phyloP scores from a whole-genome alignment of 2,888 invertebrate genomes.

The Ennomos quercinarius region DNA sequence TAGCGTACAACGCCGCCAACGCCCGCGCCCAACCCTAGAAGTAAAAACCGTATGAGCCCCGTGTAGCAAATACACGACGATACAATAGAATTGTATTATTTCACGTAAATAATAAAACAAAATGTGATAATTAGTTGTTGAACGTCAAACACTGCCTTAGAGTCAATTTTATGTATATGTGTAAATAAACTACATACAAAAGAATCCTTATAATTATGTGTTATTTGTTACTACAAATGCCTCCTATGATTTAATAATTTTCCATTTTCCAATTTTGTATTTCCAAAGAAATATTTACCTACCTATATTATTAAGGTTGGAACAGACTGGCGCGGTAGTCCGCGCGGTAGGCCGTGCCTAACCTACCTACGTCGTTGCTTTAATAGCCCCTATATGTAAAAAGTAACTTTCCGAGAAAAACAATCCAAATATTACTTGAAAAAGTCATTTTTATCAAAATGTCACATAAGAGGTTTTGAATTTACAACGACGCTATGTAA shows the following conservation, averaged over 20 bases:
- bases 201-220: slow-evolving; percentile 10
- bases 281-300: not conserved
- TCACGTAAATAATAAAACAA: slow-evolving; percentile 39
- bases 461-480: too few relatives aligned
- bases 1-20: slow-evolving; percentile 59
- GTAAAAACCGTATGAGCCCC: slow-evolving; percentile 41
- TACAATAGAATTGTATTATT: slow-evolving; percentile 34
- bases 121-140: slow-evolving; percentile 49
- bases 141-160: slow-evolving; percentile 38
- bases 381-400: too few relatives aligned
- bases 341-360: too few relatives aligned
- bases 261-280: too few relatives aligned
- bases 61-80: slow-evolving; percentile 33
- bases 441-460: too few relatives aligned
- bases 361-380: too few relatives aligned
- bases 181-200: slow-evolving; percentile 44
- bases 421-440: too few relatives aligned
- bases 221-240: slow-evolving; percentile 6
- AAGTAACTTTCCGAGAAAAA: too few relatives aligned
- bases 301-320: not conserved
- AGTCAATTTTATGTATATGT: slow-evolving; percentile 42
- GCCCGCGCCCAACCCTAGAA: slow-evolving; percentile 41
- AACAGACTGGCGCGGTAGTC: too few relatives aligned
- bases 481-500: too few relatives aligned
- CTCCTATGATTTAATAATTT: too few relatives aligned